These are phyloP conservation scores for Lithodes maja DNA, from an alignment of 2,888 invertebrate genomes.

Conservation along the genomic window DNA sequence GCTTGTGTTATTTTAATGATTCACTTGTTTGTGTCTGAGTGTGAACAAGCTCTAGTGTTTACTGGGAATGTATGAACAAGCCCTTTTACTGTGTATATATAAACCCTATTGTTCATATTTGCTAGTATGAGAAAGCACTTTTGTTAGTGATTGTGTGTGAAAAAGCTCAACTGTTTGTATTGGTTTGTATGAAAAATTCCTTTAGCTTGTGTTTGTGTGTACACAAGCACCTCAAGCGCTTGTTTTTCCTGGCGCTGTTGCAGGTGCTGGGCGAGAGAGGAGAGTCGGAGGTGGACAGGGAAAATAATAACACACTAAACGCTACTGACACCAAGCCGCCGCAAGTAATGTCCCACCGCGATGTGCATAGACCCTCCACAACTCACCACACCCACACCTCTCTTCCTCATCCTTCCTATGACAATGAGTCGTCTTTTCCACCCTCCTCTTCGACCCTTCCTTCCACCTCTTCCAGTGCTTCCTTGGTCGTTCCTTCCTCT, in stretches of 20 bases:
- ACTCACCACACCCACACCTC: constrained; percentile 32
- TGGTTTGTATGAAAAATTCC: too few species aligned
- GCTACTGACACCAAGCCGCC: constrained; percentile 58
- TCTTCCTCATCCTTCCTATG: constrained; percentile 32
- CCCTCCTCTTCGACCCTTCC: too few species aligned
- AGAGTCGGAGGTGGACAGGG: constrained; percentile 61
- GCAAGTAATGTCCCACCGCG: constrained; percentile 58
- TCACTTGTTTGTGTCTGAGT: not conserved
- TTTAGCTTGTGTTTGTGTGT: not conserved
- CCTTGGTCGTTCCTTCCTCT: too few species aligned
- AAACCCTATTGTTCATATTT: too few species aligned
- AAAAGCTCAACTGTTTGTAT: not conserved
- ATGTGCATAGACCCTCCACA: constrained; percentile 48
- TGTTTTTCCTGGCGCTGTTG: constrained; percentile 50
- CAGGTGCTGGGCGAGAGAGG: constrained; percentile 64
- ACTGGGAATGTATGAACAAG: too few species aligned
- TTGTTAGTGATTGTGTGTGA: not conserved
- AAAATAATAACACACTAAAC: constrained; percentile 66
- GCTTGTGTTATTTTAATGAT: too few species aligned
- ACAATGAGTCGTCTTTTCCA: too few species aligned
- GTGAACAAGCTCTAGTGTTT: not conserved
- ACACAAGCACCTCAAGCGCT: not conserved
- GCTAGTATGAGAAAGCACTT: not conserved
- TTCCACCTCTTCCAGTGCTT: too few species aligned
- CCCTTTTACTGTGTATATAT: too few species aligned